Evolutionary conservation across 2,888 invertebrate genomes (phyloP), one percentile per base, ranked within the genome.

Genomic region (Homarus gammarus): DNA sequence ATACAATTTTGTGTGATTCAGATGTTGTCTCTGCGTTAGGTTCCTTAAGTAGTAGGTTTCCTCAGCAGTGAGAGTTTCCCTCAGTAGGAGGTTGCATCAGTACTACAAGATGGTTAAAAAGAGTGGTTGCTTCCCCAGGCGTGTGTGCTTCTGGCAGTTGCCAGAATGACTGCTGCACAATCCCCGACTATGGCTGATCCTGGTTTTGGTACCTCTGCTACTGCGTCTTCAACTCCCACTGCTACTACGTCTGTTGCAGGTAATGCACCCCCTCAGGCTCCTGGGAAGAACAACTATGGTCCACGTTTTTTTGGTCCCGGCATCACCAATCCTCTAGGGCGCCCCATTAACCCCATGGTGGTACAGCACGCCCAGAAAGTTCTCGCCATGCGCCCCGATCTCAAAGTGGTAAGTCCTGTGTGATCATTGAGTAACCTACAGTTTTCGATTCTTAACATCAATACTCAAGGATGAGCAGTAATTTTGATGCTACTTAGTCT

Each of bases 291-390:
- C 40, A 61, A 49, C 38, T 84, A 79, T 75, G 88, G 88, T 10
- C 89, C 89, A 22, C 40, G 44, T 38, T 89, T 84, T 89, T 84
- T 84, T 75, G 89, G 89, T 6, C 84, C 89, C 10, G 89, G 89
- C 15, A 31, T 89, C 1, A 82, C 72, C 40, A 89, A 89, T 49
- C 78, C 83, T 33, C 22, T 73, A 1, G 84, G 84, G 27, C 70
- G 51, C 15, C 77, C 78, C 6, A 68, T 82, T 0, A 44, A 77
- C 36, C 77, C 51, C 1, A 40, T 64, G 27, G 38, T 89, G 44
- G 40, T 79, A n/a, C 70, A 75, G 27, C 51, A 64, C 10, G 89
- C 89, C 38, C 51, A 40, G n/a, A 51, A 70, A 44, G 84, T 89
- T 33, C 78, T 73, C 12, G 79, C 68, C 12, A 27, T 49, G 33